Base-by-base conservation (phyloP, 2,888 invertebrate genomes). In the Gymnocheta viridis region DNA sequence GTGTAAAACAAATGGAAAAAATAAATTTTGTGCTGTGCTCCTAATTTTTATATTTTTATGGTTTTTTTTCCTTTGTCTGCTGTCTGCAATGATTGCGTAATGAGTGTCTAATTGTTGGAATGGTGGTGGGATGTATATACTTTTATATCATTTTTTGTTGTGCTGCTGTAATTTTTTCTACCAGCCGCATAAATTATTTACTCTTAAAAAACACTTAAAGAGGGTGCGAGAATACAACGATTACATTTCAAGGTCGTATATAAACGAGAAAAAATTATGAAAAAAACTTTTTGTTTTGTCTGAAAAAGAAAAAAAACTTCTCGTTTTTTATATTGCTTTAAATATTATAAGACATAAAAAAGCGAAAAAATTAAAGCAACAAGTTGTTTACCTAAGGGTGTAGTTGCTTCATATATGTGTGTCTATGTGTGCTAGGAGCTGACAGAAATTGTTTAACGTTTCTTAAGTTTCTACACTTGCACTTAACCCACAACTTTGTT, bases 71-170 rank as follows among this genome's bases (percentile, higher is more conserved):
- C 66, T 84, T 77, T 90, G 89, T 85, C 86, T 87, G 88, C 86
- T 88, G 91, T 90, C 90, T 90, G 89, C 89, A 89, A 87, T 88
- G 88, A 86, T 87, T 88, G 89, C 88, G 89, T 90, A 90, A 90
- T 90, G 90, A 90, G 89, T 89, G 89, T 90, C 89, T 90, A 90
- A 90, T 90, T 90, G 90, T 87, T 88, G 89, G 89, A 88, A 86
- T 87, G 54, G 78, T 74, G 70, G 56, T 67, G 85, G 49, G 35
- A 54, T 44, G 27, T 24, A 60, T 19, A 35, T 27, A 66, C 58
- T 70, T 70, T 67, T 56, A 29, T 47, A 29, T 27, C 6, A 41
- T 72, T 72, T 38, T 51, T 70, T 76, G 58, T 54, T 73, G 24
- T 70, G 35, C 56, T 69, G 9, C 44, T 67, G 32, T 67, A 44